These are phyloP conservation scores for Halcyon senegalensis DNA, from an alignment of 2,113 vertebrate species.

Conservation along the genomic window DNA sequence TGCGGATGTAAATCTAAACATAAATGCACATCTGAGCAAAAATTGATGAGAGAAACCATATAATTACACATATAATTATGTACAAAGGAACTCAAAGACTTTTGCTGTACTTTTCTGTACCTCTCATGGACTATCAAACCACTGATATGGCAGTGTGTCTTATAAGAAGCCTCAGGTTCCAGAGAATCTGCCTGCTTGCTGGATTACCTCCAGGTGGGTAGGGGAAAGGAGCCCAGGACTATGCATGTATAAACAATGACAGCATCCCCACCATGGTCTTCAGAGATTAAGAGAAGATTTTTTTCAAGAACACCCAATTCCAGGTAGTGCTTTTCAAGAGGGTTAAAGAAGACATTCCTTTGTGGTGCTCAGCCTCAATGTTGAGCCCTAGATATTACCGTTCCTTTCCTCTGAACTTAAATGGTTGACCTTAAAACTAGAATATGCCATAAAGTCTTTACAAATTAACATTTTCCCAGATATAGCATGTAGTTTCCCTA, in stretches of 20 bases:
- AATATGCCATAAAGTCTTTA: background rate
- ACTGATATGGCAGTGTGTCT: fast-evolving
- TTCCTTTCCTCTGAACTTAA: background rate
- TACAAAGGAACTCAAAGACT: background rate
- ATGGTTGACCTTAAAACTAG: background rate
- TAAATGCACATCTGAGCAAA: background rate
- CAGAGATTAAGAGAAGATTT: background rate
- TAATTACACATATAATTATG: background rate
- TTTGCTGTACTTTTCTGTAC: background rate
- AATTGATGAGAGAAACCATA: fast-evolving
- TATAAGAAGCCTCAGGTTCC: background rate
- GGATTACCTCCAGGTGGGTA: background rate
- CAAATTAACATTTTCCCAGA: background rate
- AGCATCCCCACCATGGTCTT: background rate
- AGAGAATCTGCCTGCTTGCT: background rate
- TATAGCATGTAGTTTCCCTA: background rate
- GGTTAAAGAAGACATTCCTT: background rate
- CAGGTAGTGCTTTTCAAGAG: background rate
- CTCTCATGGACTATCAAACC: background rate
- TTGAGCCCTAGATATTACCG: background rate
- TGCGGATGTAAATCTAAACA: background rate
- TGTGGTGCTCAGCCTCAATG: background rate
- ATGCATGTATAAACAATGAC: background rate
- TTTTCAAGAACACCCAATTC: background rate
- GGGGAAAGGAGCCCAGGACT: background rate